Base-by-base conservation (phyloP, 2,797 vertebrate species). In the Urophycis tenuis region DNA sequence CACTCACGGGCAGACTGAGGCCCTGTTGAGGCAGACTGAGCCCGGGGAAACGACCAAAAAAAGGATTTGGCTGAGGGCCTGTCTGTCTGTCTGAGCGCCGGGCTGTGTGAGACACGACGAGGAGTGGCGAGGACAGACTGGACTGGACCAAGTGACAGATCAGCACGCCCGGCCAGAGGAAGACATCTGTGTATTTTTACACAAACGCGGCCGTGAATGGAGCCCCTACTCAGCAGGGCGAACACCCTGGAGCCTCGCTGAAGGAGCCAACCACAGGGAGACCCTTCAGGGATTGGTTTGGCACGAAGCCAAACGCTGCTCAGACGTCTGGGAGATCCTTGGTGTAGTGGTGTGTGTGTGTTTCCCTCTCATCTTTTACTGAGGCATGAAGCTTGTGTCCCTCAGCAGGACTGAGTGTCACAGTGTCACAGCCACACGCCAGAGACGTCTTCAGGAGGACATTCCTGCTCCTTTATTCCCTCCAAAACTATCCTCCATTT, bases 371-470 rank as follows among this genome's bases (percentile, higher is more conserved):
- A n/a, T 80, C 45, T 77, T 79, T 84, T 88, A 88, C 86, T 88
- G 87, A 91, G 87, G 89, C 86, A 92, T 92, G 86, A 88, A 91
- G 87, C 79, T 73, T 78, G 67, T 78, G 85, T 89, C 80, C 84
- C 86, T 87, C 80, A 82, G 81, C 83, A 81, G 76, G 81, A 45
- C 85, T 89, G 88, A 75, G 84, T 84, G 88, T 83, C n/a, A n/a
- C n/a, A n/a, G n/a, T n/a, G n/a, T 86, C 83, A 77, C 82, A 88
- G 88, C 91, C 87, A 88, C 81, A 88, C 88, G 83, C 91, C 81
- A 78, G 90, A 91, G 90, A 91, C 81, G 87, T 87, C 91, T 85
- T 83, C 84, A 85, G 87, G 89, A 88, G 86, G 92, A 91, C 90
- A 92, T 92, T 93, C 91, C 86, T 91, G 72, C 49, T 75, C 74